These are phyloP conservation scores for Zhuqinia jingwanae DNA, from an alignment of 2,888 invertebrate genomes.

Conservation along the genomic window DNA sequence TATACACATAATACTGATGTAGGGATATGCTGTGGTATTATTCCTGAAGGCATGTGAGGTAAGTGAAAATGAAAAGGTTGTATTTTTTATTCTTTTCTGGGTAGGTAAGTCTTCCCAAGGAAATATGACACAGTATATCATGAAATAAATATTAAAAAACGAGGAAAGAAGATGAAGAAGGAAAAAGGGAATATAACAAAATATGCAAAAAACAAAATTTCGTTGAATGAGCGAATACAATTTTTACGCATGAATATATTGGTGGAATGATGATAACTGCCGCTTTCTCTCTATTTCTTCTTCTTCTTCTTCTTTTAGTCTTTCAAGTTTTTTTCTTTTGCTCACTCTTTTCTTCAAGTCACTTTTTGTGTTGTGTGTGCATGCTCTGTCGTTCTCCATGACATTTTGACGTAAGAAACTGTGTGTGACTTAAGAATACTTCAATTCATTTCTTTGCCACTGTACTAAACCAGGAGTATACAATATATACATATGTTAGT, in stretches of 20 bases:
- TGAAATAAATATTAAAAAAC: no score
- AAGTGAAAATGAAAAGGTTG: neutral
- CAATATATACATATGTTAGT: neutral
- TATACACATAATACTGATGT: neutral
- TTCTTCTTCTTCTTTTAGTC: neutral
- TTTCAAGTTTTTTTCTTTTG: neutral
- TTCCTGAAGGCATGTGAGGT: conserved; percentile 16
- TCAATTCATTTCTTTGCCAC: conserved; percentile 47
- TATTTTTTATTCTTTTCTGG: no score
- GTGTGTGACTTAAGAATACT: conserved; percentile 58
- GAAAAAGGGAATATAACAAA: neutral
- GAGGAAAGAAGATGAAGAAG: neutral
- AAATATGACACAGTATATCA: conserved; percentile 37
- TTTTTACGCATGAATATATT: conserved; percentile 68
- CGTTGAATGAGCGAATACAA: conserved; percentile 39
- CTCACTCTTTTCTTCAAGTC: neutral
- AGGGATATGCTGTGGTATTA: no score
- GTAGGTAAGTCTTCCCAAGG: conserved; percentile 14
- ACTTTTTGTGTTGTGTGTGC: conserved; percentile 20
- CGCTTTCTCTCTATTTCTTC: neutral
- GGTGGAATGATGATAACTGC: conserved; percentile 67
- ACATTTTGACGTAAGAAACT: conserved; percentile 67
- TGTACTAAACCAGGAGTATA: neutral
- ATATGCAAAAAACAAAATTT: conserved; percentile 12
- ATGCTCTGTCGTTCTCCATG: conserved; percentile 52